These are phyloP conservation scores for Apolygus lucorum DNA, from an alignment of 1,140 invertebrate species.

Conservation along the genomic window DNA sequence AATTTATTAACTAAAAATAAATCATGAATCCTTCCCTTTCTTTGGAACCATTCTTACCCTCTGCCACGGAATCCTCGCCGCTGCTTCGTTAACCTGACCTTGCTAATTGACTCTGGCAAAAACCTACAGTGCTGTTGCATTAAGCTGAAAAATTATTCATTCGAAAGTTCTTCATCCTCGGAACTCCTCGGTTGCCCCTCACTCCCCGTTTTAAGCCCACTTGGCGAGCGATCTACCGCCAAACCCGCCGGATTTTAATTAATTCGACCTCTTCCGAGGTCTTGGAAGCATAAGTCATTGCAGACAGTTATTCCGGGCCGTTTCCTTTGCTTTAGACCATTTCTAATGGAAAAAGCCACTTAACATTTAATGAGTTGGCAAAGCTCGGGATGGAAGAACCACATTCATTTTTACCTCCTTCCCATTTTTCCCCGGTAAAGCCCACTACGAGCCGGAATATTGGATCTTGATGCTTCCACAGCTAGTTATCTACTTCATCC, in stretches of 20 bases:
- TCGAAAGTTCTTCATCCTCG: background rate
- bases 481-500: no score
- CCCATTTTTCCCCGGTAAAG: background rate
- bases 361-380: conserved; percentile 15
- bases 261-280: conserved; percentile 2
- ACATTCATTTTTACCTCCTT: background rate
- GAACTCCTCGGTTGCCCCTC: background rate
- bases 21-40: no score
- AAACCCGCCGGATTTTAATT: conserved; percentile 11
- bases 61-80: background rate
- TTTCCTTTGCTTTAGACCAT: background rate
- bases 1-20: no score
- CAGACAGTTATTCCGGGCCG: conserved; percentile 7
- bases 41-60: no score
- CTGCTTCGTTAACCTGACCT: background rate
- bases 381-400: conserved; percentile 1
- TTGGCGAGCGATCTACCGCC: conserved; percentile 5
- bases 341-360: conserved; percentile 16
- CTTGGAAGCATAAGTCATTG: conserved; percentile 8
- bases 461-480: no score
- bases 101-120: background rate
- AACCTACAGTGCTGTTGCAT: background rate
- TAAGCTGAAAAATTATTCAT: conserved; percentile 11
- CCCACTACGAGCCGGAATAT: no score
- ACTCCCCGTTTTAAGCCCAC: background rate